These are phyloP conservation scores for Pyrgilauda ruficollis DNA, from an alignment of 2,113 vertebrate species.

Conservation along the genomic window DNA sequence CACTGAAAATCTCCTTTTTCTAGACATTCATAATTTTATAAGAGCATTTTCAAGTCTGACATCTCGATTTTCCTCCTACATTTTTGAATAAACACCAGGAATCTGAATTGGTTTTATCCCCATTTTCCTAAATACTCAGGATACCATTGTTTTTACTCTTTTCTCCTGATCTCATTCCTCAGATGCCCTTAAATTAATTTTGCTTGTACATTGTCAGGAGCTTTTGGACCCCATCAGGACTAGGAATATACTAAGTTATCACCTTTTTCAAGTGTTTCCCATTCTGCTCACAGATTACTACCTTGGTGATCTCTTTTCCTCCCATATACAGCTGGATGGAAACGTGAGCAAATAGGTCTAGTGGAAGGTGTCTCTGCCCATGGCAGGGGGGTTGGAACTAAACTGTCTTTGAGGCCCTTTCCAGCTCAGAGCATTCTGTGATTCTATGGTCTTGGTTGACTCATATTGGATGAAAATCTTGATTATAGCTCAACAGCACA, in stretches of 20 bases:
- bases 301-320: background rate
- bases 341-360: background rate
- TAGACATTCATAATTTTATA: background rate
- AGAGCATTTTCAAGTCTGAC: background rate
- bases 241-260: background rate
- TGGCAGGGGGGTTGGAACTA: fast-evolving
- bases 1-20: background rate
- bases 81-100: background rate
- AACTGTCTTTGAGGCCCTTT: background rate
- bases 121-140: background rate
- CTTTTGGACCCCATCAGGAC: background rate
- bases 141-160: fast-evolving
- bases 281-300: background rate
- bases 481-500: background rate
- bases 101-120: background rate
- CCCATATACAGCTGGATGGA: background rate
- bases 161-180: background rate
- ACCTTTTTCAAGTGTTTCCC: background rate
- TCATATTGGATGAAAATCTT: background rate
- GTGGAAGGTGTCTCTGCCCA: background rate
- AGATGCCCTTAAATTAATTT: background rate
- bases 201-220: background rate
- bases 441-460: background rate
- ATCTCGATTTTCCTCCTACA: background rate
- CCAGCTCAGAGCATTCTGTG: background rate